A percentile compares a stretch with the other conserved stretches of the same genome.
These are phyloP conservation scores for Rhipidura dahli DNA, from an alignment of 2,113 vertebrate genomes.

Conservation along the genomic window DNA sequence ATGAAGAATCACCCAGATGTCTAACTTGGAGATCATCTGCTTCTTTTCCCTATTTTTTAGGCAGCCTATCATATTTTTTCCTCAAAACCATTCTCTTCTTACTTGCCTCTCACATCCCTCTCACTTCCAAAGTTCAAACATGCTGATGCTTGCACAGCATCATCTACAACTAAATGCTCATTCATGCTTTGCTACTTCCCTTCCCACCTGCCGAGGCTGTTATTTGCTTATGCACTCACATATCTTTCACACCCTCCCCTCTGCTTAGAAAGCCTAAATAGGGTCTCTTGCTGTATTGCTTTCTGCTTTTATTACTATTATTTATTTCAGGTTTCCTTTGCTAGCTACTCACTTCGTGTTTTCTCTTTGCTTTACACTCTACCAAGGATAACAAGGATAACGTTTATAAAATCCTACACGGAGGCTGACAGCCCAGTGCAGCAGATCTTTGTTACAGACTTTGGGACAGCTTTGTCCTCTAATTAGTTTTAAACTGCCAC, in stretches of 20 bases:
- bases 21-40: neutral
- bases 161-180: neutral
- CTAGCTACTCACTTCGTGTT: neutral
- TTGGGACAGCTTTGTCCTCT: neutral
- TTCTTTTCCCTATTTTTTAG: neutral
- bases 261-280: neutral
- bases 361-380: neutral
- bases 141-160: neutral
- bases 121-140: slow-evolving; percentile 1
- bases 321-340: neutral
- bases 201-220: slow-evolving; percentile 6
- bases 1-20: neutral
- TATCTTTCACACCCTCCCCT: neutral
- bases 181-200: slow-evolving; percentile 1
- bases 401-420: neutral
- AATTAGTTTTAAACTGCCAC: neutral
- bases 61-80: neutral
- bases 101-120: neutral
- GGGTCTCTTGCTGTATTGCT: neutral
- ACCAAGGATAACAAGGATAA: neutral
- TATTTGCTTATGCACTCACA: neutral
- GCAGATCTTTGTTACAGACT: neutral
- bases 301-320: slow-evolving; percentile 28
- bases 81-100: neutral
- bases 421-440: neutral